Conservation (phyloP, 1,140 invertebrate genomes). For the Drosophila lowei region DNA sequence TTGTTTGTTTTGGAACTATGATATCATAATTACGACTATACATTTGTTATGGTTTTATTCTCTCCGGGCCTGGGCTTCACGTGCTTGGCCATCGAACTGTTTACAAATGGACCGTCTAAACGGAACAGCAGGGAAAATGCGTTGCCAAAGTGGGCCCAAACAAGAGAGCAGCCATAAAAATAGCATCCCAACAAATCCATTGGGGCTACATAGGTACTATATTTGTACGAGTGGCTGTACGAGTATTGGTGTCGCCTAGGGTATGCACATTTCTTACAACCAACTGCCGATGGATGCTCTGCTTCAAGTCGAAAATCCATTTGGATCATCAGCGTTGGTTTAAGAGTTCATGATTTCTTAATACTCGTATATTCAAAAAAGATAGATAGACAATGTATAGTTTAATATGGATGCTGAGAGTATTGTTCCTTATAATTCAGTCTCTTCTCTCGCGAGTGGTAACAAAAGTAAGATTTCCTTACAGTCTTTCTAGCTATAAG, state of each 20-base stretch:
- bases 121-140: conserved; percentile 50
- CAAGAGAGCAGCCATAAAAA: conserved; percentile 42
- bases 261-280: neutral
- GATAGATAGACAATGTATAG: too few species aligned
- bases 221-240: conserved; percentile 5
- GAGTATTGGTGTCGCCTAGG: neutral
- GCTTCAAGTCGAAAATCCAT: too few species aligned
- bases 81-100: conserved; percentile 54
- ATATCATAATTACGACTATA: neutral
- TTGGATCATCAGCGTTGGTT: too few species aligned
- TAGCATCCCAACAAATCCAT: conserved; percentile 35
- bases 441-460: too few species aligned
- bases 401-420: too few species aligned
- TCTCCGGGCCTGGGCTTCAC: conserved; percentile 22
- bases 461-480: too few species aligned
- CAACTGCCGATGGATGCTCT: conserved; percentile 7
- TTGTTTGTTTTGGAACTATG: conserved; percentile 9
- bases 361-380: too few species aligned
- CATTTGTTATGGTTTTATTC: neutral
- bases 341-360: too few species aligned
- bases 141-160: conserved; percentile 16
- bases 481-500: too few species aligned
- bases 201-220: conserved; percentile 8
- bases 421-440: too few species aligned
- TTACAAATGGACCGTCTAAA: conserved; percentile 63